Conservation (phyloP, 2,797 vertebrate species). For the Cygnus olor region DNA sequence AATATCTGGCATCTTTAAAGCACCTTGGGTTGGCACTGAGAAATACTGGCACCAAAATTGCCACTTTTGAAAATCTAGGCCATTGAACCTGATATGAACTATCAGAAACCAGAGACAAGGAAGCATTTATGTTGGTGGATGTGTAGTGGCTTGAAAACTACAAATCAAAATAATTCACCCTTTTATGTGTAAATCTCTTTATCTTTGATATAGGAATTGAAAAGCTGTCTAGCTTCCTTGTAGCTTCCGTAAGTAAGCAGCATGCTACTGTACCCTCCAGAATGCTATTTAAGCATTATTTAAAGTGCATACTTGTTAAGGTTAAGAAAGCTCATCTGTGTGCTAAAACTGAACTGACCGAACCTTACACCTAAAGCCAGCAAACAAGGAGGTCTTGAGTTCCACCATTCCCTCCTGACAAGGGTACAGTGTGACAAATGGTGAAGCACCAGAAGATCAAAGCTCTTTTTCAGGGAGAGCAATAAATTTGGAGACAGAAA, state of each 20-base stretch:
- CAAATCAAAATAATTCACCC: conserved; percentile 62
- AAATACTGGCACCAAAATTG: background rate
- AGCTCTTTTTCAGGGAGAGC: background rate
- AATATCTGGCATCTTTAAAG: background rate
- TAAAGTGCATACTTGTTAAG: conserved; percentile 48
- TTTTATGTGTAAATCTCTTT: conserved; percentile 66
- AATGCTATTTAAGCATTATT: conserved; percentile 40
- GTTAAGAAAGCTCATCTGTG: conserved; percentile 40
- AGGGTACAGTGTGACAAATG: background rate
- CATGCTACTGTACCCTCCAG: background rate
- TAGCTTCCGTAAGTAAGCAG: conserved; percentile 6
- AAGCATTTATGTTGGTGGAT: conserved; percentile 36
- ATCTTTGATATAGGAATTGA: conserved; percentile 62
- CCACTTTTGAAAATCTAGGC: conserved; percentile 30
- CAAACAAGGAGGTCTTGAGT: background rate
- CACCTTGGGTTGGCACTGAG: background rate
- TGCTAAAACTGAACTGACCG: conserved; percentile 14
- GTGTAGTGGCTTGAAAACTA: conserved; percentile 38
- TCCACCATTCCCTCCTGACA: background rate
- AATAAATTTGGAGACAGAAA: background rate
- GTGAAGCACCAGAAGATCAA: background rate
- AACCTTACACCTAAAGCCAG: background rate
- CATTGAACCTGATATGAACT: conserved; percentile 36
- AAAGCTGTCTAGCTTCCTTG: conserved; percentile 72
- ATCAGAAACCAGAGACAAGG: conserved; percentile 37